Conservation (phyloP, 2,888 invertebrate species). For the Criorhina ranunculi region DNA sequence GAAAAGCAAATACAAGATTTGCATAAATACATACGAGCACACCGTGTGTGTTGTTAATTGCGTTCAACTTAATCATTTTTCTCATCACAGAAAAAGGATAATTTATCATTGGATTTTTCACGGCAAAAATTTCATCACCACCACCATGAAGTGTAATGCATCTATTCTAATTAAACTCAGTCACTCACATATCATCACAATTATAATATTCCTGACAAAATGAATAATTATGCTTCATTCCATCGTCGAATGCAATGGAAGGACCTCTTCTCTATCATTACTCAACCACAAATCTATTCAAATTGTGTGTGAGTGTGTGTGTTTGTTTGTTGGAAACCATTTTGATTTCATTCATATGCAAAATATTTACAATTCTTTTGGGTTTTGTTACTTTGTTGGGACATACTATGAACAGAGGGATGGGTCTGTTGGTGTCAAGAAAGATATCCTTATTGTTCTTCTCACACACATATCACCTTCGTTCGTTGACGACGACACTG, state of each 20-base stretch:
- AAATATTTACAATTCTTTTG: slow-evolving; percentile 62
- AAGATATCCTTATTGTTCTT: slow-evolving; percentile 48
- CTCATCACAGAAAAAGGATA: slow-evolving; percentile 68
- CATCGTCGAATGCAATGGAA: slow-evolving; percentile 54
- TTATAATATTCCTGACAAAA: slow-evolving; percentile 61
- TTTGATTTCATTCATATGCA: slow-evolving; percentile 74
- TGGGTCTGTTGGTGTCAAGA: too few relatives aligned
- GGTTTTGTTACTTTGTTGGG: slow-evolving; percentile 44
- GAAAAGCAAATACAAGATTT: slow-evolving; percentile 69
- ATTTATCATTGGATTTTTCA: slow-evolving; percentile 62
- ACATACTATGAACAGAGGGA: slow-evolving; percentile 16
- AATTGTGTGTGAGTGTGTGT: slow-evolving; percentile 15
- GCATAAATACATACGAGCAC: slow-evolving; percentile 56
- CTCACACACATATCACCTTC: slow-evolving; percentile 60
- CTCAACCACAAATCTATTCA: slow-evolving; percentile 74
- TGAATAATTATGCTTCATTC: slow-evolving; percentile 63
- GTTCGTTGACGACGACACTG: slow-evolving; percentile 65
- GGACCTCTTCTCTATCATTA: slow-evolving; percentile 60
- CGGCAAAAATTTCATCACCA: slow-evolving; percentile 15
- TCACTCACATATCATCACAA: slow-evolving; percentile 64
- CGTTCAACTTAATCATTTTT: slow-evolving; percentile 72
- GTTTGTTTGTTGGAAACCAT: slow-evolving; percentile 41
- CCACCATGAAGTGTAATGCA: slow-evolving; percentile 45
- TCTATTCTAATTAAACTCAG: slow-evolving; percentile 73
- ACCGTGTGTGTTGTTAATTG: slow-evolving; percentile 65